Percentiles rank a stretch among this genome's conserved stretches.
phyloP scores from a whole-genome alignment of 2,888 invertebrate species.

The Mesochorus sp. region DNA sequence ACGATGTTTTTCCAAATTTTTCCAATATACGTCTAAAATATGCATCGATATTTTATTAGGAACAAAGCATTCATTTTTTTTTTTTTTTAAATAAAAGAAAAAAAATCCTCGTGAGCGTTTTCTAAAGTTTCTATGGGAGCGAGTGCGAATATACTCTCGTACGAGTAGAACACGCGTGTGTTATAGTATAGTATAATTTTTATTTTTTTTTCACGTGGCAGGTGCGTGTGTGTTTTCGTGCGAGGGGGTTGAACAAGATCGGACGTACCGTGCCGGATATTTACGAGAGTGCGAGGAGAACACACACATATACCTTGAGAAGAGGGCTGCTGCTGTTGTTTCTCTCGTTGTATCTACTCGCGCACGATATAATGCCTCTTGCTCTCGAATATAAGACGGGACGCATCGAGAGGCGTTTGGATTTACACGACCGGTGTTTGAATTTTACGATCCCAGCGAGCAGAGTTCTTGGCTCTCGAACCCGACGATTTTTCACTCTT shows the following conservation, averaged over 20 bases:
- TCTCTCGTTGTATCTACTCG: slow-evolving; percentile 43
- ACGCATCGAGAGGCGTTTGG: slow-evolving; percentile 68
- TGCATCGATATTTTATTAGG: no score
- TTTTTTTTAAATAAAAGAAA: no score
- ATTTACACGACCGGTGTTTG: slow-evolving; percentile 69
- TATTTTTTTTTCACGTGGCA: slow-evolving; percentile 31
- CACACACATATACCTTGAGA: background rate
- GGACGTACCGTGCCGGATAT: slow-evolving; percentile 62
- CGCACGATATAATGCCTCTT: slow-evolving; percentile 51
- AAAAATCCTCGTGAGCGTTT: no score
- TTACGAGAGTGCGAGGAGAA: slow-evolving; percentile 61
- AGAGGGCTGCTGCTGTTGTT: no score
- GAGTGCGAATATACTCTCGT: no score
- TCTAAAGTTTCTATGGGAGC: no score
- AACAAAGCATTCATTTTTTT: no score
- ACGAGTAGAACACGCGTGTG: background rate
- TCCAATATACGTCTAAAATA: no score
- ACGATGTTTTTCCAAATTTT: no score
- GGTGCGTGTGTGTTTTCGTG: slow-evolving; percentile 57
- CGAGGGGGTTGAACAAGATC: slow-evolving; percentile 60
- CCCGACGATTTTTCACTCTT: slow-evolving; percentile 29
- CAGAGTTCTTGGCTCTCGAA: slow-evolving; percentile 34
- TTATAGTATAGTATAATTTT: no score
- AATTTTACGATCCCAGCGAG: slow-evolving; percentile 64
- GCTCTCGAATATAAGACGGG: slow-evolving; percentile 40